phyloP scores from a whole-genome alignment of 2,797 vertebrate species.

The Microctenopoma lineatum region DNA sequence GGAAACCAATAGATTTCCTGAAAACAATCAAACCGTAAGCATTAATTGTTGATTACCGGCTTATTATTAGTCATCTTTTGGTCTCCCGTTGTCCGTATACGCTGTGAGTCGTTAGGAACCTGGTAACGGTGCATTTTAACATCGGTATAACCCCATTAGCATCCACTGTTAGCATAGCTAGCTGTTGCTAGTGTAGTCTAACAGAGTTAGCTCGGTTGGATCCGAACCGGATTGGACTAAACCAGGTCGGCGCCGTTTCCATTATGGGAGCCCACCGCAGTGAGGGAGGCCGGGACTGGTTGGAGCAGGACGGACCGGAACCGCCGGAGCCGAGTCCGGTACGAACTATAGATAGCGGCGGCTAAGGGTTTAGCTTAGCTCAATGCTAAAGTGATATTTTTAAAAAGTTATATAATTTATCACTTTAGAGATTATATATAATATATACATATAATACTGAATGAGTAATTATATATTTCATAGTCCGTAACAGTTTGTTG shows the following conservation, averaged over 20 bases:
- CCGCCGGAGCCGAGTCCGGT: slow-evolving; percentile 70
- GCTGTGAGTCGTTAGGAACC: neutral
- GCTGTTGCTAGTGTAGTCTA: neutral
- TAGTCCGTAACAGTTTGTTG: too few species aligned
- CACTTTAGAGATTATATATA: too few species aligned
- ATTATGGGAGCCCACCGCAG: slow-evolving; percentile 83
- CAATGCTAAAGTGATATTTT: neutral
- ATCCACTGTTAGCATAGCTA: neutral
- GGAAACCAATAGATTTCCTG: slow-evolving; percentile 26
- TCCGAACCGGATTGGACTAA: neutral
- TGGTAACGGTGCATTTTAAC: too few species aligned
- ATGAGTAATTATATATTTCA: too few species aligned
- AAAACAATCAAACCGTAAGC: slow-evolving; percentile 6
- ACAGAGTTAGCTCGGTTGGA: neutral
- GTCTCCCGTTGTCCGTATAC: neutral
- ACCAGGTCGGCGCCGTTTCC: neutral
- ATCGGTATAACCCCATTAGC: neutral
- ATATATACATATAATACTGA: too few species aligned
- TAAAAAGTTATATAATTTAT: too few species aligned
- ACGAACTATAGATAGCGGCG: neutral
- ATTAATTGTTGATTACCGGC: neutral
- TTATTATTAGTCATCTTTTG: neutral
- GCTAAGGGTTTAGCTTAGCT: slow-evolving; percentile 13
- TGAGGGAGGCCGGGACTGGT: slow-evolving; percentile 82
- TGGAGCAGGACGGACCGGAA: slow-evolving; percentile 73